These are phyloP conservation scores for Lepidocolaptes lacrymiger DNA, from an alignment of 2,797 vertebrate genomes.

Conservation along the genomic window DNA sequence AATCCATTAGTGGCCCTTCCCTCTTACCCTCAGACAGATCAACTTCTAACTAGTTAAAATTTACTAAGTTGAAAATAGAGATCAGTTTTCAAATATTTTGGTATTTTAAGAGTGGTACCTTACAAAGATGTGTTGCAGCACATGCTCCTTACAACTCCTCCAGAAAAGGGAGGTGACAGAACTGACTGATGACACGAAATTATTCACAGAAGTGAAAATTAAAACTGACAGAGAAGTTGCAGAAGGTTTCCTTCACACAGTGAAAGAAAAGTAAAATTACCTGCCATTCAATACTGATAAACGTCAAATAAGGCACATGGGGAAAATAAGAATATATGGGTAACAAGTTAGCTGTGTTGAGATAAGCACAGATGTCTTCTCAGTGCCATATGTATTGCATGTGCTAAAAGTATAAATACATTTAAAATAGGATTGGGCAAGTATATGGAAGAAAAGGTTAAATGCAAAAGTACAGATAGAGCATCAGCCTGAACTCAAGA, in stretches of 20 bases:
- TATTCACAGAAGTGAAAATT: neutral
- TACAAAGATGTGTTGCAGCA: neutral
- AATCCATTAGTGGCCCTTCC: neutral
- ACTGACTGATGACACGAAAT: neutral
- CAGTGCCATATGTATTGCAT: neutral
- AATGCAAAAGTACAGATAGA: neutral
- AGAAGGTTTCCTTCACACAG: neutral
- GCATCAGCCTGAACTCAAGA: neutral
- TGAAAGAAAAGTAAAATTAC: conserved; percentile 2
- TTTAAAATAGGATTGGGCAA: neutral
- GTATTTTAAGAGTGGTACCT: neutral
- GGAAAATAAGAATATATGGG: neutral
- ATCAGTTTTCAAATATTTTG: neutral
- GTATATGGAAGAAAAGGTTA: neutral
- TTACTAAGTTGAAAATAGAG: neutral
- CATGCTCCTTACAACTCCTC: neutral
- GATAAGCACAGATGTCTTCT: neutral
- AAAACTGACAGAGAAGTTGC: conserved; percentile 1
- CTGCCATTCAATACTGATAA: neutral
- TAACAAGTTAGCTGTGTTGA: neutral
- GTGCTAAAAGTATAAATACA: neutral
- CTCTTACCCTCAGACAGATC: neutral
- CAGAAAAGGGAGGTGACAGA: neutral
- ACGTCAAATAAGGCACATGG: neutral
- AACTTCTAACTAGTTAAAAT: neutral